phyloP scores from a whole-genome alignment of 1,140 invertebrate genomes.

The Centruroides sculpturatus region DNA sequence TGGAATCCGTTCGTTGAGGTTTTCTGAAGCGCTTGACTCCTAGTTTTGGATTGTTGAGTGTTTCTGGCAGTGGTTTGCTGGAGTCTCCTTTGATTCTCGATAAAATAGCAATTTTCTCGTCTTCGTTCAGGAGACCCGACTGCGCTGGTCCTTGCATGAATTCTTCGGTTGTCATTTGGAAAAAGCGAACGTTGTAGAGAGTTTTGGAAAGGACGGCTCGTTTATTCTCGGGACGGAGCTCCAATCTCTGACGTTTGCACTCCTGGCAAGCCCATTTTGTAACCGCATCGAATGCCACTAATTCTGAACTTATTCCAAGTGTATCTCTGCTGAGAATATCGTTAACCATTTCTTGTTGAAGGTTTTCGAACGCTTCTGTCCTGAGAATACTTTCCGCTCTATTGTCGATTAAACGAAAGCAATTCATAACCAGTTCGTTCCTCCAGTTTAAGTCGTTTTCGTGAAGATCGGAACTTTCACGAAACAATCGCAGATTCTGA shows the following conservation, averaged over 20 bases:
- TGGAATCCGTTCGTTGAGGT: too few species aligned
- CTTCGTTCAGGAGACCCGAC: slow-evolving; percentile 27
- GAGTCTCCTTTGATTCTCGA: slow-evolving; percentile 12
- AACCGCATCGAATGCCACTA: slow-evolving; percentile 16
- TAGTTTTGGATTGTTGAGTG: not conserved
- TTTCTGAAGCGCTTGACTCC: not conserved
- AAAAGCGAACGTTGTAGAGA: slow-evolving; percentile 46
- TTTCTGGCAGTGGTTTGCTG: slow-evolving; percentile 7
- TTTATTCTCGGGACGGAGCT: slow-evolving; percentile 42
- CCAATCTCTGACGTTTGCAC: slow-evolving; percentile 44
- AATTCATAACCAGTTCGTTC: slow-evolving; percentile 40
- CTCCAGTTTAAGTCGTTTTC: slow-evolving; percentile 5
- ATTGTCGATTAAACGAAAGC: slow-evolving; percentile 43
- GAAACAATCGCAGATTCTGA: slow-evolving; percentile 19
- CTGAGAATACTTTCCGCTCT: slow-evolving; percentile 41
- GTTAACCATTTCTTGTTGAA: slow-evolving; percentile 40
- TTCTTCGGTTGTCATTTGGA: slow-evolving; percentile 44
- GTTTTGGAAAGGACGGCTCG: slow-evolving; percentile 43
- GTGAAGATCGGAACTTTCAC: not conserved
- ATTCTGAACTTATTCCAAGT: slow-evolving; percentile 17
- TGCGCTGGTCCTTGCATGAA: slow-evolving; percentile 35
- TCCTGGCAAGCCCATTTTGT: slow-evolving; percentile 48
- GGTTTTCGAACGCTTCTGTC: slow-evolving; percentile 48
- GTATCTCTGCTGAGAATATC: slow-evolving; percentile 42
- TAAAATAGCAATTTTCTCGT: slow-evolving; percentile 25